These are phyloP conservation scores for Drosophila ananassae DNA, from an alignment of 1,140 invertebrate genomes.

Conservation along the genomic window DNA sequence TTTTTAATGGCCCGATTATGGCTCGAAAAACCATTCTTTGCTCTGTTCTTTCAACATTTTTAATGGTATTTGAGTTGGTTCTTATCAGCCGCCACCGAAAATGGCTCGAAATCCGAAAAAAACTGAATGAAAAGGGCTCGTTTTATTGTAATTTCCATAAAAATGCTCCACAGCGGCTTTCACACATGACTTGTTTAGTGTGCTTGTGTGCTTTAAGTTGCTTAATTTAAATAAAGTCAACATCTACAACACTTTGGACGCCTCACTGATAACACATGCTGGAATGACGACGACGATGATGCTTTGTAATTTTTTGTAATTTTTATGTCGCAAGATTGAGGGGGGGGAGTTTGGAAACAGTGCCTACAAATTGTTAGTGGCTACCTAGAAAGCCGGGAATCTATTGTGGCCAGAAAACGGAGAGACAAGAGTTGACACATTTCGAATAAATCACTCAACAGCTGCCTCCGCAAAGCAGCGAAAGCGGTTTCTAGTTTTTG, in stretches of 20 bases:
- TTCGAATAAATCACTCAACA: slow-evolving; percentile 69
- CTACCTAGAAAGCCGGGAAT: slow-evolving; percentile 49
- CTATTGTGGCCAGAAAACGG: slow-evolving; percentile 26
- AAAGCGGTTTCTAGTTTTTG: slow-evolving; percentile 47
- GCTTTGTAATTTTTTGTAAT: slow-evolving; percentile 57
- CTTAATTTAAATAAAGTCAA: slow-evolving; percentile 76
- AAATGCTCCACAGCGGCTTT: slow-evolving; percentile 57
- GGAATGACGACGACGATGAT: slow-evolving; percentile 3
- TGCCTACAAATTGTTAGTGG: slow-evolving; percentile 35
- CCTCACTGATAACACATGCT: slow-evolving; percentile 67
- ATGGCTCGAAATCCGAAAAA: slow-evolving; percentile 43
- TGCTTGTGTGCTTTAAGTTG: slow-evolving; percentile 56
- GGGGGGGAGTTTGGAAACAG: slow-evolving; percentile 11
- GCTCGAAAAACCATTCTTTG: slow-evolving; percentile 13
- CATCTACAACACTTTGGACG: slow-evolving; percentile 46
- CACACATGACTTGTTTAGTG: slow-evolving; percentile 28
- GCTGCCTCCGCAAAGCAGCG: slow-evolving; percentile 21
- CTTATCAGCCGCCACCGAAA: slow-evolving; percentile 48
- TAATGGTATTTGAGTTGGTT: slow-evolving; percentile 12
- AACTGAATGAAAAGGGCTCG: slow-evolving; percentile 28
- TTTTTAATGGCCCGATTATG: slow-evolving; percentile 51
- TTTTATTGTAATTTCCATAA: slow-evolving; percentile 77
- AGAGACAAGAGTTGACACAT: slow-evolving; percentile 49
- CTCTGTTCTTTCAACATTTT: slow-evolving; percentile 27
- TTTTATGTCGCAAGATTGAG: slow-evolving; percentile 36